A percentile compares a stretch with the other conserved stretches of the same genome.
These are phyloP conservation scores for Haliclona indistincta DNA, from an alignment of 37 sponge, comb jelly and placozoan species.

Conservation along the genomic window DNA sequence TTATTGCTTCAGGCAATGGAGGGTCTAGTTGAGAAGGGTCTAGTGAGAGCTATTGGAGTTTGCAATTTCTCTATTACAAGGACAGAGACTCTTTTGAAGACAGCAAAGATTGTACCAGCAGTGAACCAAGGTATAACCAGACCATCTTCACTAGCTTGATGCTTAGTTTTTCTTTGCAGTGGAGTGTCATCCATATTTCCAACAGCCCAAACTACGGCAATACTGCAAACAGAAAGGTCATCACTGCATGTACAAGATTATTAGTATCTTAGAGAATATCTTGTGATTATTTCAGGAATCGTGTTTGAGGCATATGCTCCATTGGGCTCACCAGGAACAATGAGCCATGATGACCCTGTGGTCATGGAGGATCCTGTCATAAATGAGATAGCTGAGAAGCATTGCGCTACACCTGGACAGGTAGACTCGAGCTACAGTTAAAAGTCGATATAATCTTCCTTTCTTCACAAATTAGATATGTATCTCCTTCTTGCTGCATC, in stretches of 20 bases:
- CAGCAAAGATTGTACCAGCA: conserved; percentile 63
- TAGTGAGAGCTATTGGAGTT: conserved; percentile 65
- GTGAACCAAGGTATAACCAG: conserved; percentile 48
- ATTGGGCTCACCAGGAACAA: conserved; percentile 47
- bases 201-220: conserved; percentile 55
- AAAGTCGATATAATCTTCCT: not conserved
- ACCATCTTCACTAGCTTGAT: not conserved
- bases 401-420: conserved; percentile 73
- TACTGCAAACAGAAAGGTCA: conserved; percentile 61
- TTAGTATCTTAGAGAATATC: no score
- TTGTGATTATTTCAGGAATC: no score
- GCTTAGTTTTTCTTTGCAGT: conserved; percentile 16
- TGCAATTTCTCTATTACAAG: conserved; percentile 71
- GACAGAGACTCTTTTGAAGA: conserved; percentile 47
- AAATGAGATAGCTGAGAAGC: conserved; percentile 61
- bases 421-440: conserved; percentile 21
- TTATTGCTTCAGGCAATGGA: conserved; percentile 50
- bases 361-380: conserved; percentile 71
- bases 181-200: conserved; percentile 73
- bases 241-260: no score
- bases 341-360: conserved; percentile 27
- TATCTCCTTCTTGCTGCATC: conserved; percentile 70
- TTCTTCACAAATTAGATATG: conserved; percentile 28
- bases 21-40: conserved; percentile 37
- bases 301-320: conserved; percentile 70